Evolutionary conservation across 2,113 vertebrate species (phyloP), one percentile per base, ranked within the genome.

Genomic region (Spea bombifrons): DNA sequence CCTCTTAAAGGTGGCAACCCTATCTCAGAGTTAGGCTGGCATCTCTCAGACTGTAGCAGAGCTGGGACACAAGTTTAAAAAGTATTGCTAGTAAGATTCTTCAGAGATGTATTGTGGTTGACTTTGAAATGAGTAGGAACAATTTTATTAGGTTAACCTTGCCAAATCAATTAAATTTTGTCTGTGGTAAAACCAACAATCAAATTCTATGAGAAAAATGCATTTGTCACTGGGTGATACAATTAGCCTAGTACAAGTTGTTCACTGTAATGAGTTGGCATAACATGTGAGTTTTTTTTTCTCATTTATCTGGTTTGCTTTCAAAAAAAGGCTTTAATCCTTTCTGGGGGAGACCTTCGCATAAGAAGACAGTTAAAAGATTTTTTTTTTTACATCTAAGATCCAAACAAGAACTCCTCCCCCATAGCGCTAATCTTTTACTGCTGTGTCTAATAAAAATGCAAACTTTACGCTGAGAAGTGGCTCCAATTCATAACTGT

Each of bases 291-390:
- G 71, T 80, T 79, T 79, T 80, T n/a, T 30, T 30, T 70, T 48
- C 44, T 76, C 59, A 75, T 78, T 61, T 13, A 67, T 66, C 53
- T 73, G 76, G 15, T 72, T 82, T 75, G 75, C n/a, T 61, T 81
- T 83, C 75, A 75, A 53, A 74, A 43, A 80, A 73, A 66, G 69
- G 70, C 55, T 83, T 71, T 82, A 79, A 85, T 63, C 74, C 77
- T 73, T 75, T 64, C 74, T 69, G 83, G 66, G 78, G 73, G 82
- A 55, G 30, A 63, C 75, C 7, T 77, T 81, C 72, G 57, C 10
- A 65, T 81, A 76, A 82, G 73, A 73, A 70, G 16, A 15, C 12
- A 49, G 7, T 65, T 66, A 80, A 59, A 43, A 71, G 61, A 69
- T 5, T 71, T 80, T 74, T n/a, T 30, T 13, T 75, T 78, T 71